Evolutionary conservation across 2,888 invertebrate genomes (phyloP).

Genomic region (Leuctra nigra): DNA sequence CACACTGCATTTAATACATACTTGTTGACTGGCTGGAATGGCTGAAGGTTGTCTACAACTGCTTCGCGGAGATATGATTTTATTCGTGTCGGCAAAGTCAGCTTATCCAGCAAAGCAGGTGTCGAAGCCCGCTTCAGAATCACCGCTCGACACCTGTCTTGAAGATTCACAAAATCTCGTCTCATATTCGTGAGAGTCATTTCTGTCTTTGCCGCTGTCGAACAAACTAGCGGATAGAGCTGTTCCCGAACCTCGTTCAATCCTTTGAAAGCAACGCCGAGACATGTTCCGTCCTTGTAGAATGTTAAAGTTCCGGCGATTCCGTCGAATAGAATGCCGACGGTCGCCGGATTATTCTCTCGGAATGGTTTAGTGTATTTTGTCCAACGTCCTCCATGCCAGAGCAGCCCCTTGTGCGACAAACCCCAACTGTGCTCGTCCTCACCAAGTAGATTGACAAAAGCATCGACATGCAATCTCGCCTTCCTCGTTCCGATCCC

Average conservation of each 20-base stretch:
- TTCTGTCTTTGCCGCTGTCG: slow-evolving; percentile 68
- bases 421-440: slow-evolving; percentile 64
- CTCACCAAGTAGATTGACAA: slow-evolving; percentile 64
- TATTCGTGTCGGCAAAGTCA: slow-evolving; percentile 53
- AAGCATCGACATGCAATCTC: slow-evolving; percentile 57
- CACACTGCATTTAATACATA: slow-evolving; percentile 24
- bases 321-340: slow-evolving; percentile 63
- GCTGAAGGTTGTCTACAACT: slow-evolving; percentile 35
- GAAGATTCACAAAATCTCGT: slow-evolving; percentile 57
- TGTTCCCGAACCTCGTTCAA: slow-evolving; percentile 54
- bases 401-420: slow-evolving; percentile 63
- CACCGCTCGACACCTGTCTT: slow-evolving; percentile 58
- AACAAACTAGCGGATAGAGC: slow-evolving; percentile 61
- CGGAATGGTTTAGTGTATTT: slow-evolving; percentile 60
- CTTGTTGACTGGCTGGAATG: slow-evolving; percentile 37
- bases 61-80: slow-evolving; percentile 51
- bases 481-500: slow-evolving; percentile 55
- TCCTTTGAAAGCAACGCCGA: slow-evolving; percentile 64
- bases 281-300: slow-evolving; percentile 60
- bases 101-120: slow-evolving; percentile 46
- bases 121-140: slow-evolving; percentile 50
- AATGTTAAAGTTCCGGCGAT: slow-evolving; percentile 60
- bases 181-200: slow-evolving; percentile 56
- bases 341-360: slow-evolving; percentile 59
- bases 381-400: slow-evolving; percentile 57